Conservation (phyloP, 2,113 vertebrate species). For the Rhinichthys klamathensis region DNA sequence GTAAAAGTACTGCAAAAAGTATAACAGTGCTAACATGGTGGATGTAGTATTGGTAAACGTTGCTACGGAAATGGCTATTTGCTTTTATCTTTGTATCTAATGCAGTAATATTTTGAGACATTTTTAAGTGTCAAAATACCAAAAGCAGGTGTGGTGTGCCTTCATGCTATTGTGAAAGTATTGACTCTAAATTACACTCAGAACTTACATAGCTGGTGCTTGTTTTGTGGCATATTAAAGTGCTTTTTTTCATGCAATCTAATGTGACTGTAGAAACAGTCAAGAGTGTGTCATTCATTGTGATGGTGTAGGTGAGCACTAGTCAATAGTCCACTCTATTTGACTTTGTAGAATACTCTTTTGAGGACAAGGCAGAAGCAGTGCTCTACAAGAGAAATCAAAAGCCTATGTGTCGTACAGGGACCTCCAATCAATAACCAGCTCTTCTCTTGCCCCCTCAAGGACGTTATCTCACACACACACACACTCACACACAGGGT, state of each 20-base stretch:
- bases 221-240: neutral
- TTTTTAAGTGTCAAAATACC: neutral
- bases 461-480: conserved; percentile 56
- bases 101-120: neutral
- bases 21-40: too few relatives aligned
- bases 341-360: conserved; percentile 18
- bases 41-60: too few relatives aligned
- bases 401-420: conserved; percentile 52
- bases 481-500: conserved; percentile 3
- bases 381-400: conserved; percentile 54
- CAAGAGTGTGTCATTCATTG: neutral
- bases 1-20: neutral
- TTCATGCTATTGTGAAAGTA: neutral
- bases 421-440: conserved; percentile 59
- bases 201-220: neutral
- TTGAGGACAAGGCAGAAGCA: conserved; percentile 23
- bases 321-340: conserved; percentile 28
- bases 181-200: neutral
- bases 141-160: neutral
- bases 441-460: conserved; percentile 56
- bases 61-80: too few relatives aligned
- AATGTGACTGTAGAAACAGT: neutral
- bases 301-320: neutral
- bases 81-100: too few relatives aligned
- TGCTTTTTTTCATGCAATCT: neutral